Evolutionary conservation across 2,113 vertebrate genomes (phyloP).

Genomic region (Leuciscus idus): DNA sequence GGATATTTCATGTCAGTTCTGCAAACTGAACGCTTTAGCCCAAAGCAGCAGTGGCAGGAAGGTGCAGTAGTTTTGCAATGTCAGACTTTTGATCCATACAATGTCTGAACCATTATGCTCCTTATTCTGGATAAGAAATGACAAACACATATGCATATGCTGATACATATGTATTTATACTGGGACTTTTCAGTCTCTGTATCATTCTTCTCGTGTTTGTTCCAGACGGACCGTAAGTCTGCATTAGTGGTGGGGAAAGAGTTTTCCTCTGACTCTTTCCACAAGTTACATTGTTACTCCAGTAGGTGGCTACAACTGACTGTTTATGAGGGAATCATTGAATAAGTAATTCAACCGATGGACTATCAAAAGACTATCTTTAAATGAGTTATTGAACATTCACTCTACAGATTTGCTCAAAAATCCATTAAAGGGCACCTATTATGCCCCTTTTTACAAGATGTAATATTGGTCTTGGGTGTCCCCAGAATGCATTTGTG

Average conservation of each 20-base stretch:
- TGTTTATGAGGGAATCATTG: too few relatives aligned
- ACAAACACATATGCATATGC: background rate
- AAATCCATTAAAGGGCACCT: too few relatives aligned
- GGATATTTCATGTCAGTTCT: conserved; percentile 16
- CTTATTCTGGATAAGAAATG: background rate
- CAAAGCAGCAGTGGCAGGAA: background rate
- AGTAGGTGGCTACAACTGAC: too few relatives aligned
- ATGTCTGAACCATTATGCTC: background rate
- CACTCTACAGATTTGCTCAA: background rate
- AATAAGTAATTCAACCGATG: too few relatives aligned
- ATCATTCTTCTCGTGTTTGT: background rate
- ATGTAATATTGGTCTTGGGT: too few relatives aligned
- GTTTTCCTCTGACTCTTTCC: background rate
- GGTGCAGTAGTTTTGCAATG: too few relatives aligned
- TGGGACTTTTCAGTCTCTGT: background rate
- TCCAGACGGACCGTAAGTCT: background rate
- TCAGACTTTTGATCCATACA: background rate
- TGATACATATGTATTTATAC: background rate
- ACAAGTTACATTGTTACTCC: too few relatives aligned
- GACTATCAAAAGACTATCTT: background rate
- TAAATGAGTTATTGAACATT: background rate
- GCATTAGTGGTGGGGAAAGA: background rate
- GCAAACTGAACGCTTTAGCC: background rate
- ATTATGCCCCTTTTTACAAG: too few relatives aligned
- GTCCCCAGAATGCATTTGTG: too few relatives aligned